phyloP scores from a whole-genome alignment of 1,140 invertebrate genomes.

The Pectinophora gossypiella region DNA sequence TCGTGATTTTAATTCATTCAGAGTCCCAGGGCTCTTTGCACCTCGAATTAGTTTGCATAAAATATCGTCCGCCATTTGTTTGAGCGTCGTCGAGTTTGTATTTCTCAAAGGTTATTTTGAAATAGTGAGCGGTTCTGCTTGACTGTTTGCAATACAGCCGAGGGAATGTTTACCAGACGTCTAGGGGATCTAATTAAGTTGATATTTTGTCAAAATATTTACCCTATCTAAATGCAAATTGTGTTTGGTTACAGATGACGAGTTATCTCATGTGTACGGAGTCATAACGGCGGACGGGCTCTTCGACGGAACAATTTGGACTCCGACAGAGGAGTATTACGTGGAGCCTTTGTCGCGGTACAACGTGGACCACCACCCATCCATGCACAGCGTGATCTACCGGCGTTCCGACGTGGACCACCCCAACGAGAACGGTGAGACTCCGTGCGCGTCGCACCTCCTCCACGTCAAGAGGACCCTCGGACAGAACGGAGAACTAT shows the following conservation, averaged over 20 bases:
- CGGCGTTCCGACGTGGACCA: conserved; percentile 86
- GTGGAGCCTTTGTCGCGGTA: conserved; percentile 91
- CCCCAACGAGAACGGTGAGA: conserved; percentile 65
- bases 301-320: conserved; percentile 91
- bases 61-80: conserved; percentile 57
- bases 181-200: neutral
- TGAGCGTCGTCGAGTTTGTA: conserved; percentile 32
- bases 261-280: conserved; percentile 88
- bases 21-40: conserved; percentile 53
- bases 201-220: too few relatives aligned
- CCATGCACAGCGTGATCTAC: conserved; percentile 89
- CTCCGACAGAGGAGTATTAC: conserved; percentile 86
- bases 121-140: conserved; percentile 21
- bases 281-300: conserved; percentile 90
- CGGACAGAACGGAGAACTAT: conserved; percentile 52
- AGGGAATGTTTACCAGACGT: neutral
- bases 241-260: conserved; percentile 82
- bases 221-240: neutral
- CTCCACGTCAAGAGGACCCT: conserved; percentile 73
- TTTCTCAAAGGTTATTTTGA: conserved; percentile 41
- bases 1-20: conserved; percentile 67
- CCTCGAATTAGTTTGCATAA: conserved; percentile 64
- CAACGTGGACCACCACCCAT: conserved; percentile 74
- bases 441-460: conserved; percentile 76
- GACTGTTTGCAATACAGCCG: conserved; percentile 9